A percentile compares a stretch with the other conserved stretches of the same genome.
phyloP scores from a whole-genome alignment of 2,888 invertebrate genomes.

The Epistrophe grossulariae region DNA sequence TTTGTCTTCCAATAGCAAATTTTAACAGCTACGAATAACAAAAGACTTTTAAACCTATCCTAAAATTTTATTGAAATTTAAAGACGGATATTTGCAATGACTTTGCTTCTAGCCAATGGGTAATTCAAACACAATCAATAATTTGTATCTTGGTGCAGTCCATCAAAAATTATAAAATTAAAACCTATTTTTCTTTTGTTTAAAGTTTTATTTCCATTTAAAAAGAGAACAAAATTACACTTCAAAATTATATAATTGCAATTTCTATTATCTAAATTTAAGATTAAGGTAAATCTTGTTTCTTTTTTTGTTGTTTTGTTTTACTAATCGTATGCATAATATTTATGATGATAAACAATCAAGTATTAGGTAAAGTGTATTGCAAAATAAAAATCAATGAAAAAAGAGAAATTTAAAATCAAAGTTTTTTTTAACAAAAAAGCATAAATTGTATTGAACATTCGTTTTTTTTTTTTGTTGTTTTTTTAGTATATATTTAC shows the following conservation, averaged over 20 bases:
- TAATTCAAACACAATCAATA: no score
- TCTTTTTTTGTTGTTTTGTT: no score
- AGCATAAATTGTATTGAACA: slow-evolving; percentile 9
- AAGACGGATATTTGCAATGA: no score
- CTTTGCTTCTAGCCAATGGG: no score
- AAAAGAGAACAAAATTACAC: slow-evolving; percentile 73
- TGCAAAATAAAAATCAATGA: slow-evolving; percentile 30
- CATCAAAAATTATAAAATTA: neutral
- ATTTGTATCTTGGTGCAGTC: neutral
- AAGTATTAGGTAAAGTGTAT: slow-evolving; percentile 10
- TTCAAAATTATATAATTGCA: slow-evolving; percentile 66
- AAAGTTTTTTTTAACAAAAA: slow-evolving; percentile 23
- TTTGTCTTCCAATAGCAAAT: no score
- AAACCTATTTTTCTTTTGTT: neutral
- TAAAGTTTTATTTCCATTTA: slow-evolving; percentile 73
- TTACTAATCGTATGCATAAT: slow-evolving; percentile 27
- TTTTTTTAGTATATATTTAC: slow-evolving; percentile 22
- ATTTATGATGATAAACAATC: slow-evolving; percentile 8
- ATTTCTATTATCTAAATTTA: slow-evolving; percentile 50
- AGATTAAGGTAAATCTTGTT: slow-evolving; percentile 26
- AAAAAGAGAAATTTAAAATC: slow-evolving; percentile 8
- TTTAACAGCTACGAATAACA: no score
- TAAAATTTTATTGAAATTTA: no score
- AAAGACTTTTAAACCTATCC: no score
- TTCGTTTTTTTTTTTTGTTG: no score